Percentiles rank a stretch among this genome's conserved stretches.
phyloP scores from a whole-genome alignment of 1,140 invertebrate species.

The Laupala kohalensis region DNA sequence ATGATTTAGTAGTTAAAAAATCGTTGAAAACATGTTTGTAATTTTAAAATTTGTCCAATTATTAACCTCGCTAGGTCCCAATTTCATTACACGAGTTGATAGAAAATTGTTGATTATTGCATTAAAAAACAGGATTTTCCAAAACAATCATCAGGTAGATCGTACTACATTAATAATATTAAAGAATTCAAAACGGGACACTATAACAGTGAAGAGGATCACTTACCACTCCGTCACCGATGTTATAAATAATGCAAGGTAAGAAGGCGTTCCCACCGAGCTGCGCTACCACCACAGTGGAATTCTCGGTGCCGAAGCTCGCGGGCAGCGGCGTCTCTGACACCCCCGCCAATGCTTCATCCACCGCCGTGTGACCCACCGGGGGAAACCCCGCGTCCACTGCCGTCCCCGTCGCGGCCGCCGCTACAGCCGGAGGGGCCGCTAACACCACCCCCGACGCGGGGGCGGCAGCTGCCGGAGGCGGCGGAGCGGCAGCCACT shows the following conservation, averaged over 20 bases:
- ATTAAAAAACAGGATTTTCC: background rate
- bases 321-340: slow-evolving; percentile 5
- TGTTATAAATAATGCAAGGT: slow-evolving; percentile 68
- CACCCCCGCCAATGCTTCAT: background rate
- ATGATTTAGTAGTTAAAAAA: too few relatives aligned
- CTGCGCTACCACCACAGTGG: slow-evolving; percentile 62
- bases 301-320: slow-evolving; percentile 64
- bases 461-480: background rate
- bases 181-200: background rate
- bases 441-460: background rate
- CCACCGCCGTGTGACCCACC: background rate
- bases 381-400: background rate
- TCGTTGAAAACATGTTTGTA: too few relatives aligned
- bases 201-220: background rate
- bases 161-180: background rate
- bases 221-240: slow-evolving; percentile 75
- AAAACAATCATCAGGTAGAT: background rate
- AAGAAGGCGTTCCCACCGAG: slow-evolving; percentile 66
- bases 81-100: too few relatives aligned
- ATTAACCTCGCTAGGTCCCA: too few relatives aligned
- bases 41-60: too few relatives aligned
- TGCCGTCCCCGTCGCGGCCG: background rate
- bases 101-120: too few relatives aligned
- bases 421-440: background rate
- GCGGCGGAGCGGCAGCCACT: background rate